Conservation (phyloP, 2,113 vertebrate species). For the Mormyrus lacerda region DNA sequence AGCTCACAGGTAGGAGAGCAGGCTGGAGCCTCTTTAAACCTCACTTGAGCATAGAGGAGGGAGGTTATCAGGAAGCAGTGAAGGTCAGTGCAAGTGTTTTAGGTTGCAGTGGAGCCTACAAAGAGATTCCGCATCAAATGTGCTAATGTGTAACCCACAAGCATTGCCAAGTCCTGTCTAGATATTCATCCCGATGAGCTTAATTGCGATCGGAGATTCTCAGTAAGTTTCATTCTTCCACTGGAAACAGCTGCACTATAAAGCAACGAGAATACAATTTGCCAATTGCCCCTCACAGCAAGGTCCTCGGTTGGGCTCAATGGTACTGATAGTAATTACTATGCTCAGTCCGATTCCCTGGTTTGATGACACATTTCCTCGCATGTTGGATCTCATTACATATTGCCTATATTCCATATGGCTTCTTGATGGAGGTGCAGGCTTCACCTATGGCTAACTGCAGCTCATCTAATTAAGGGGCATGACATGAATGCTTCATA, state of each 20-base stretch:
- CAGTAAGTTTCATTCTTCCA: neutral
- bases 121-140: neutral
- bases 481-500: neutral
- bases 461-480: neutral
- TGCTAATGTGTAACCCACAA: neutral
- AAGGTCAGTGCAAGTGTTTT: neutral
- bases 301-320: neutral
- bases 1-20: neutral
- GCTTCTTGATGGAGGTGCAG: neutral
- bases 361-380: neutral
- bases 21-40: neutral
- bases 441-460: neutral
- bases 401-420: neutral
- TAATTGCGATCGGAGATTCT: neutral
- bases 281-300: neutral
- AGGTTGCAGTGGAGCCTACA: neutral
- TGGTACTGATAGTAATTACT: neutral
- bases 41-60: neutral
- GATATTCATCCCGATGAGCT: neutral
- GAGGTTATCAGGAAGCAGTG: neutral
- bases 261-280: neutral
- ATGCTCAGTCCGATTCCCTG: neutral
- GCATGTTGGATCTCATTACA: neutral
- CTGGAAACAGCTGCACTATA: neutral
- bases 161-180: neutral